A percentile compares a stretch with the other conserved stretches of the same genome.
Evolutionary conservation across 2,888 invertebrate genomes (phyloP).

Genomic region (Baronia brevicornis): DNA sequence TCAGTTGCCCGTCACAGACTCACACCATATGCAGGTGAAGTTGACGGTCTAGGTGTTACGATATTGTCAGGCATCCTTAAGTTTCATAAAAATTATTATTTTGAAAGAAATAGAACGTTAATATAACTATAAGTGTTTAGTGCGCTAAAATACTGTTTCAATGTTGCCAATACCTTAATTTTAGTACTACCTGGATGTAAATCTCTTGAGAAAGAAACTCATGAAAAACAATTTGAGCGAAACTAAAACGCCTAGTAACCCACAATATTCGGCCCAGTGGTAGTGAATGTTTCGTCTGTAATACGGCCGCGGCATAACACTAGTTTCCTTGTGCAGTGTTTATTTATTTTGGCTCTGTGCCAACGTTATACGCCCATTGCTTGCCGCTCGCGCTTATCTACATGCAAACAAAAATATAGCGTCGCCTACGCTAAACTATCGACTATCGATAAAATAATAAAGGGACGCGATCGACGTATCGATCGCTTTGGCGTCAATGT

Average conservation of each 20-base stretch:
- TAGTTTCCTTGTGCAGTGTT: slow-evolving; percentile 75
- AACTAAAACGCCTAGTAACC: slow-evolving; percentile 62
- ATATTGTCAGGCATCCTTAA: too few relatives aligned
- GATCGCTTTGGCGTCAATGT: slow-evolving; percentile 38
- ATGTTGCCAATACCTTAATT: too few relatives aligned
- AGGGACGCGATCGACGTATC: slow-evolving; percentile 44
- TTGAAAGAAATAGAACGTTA: too few relatives aligned
- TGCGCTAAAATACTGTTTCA: too few relatives aligned
- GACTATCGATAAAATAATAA: slow-evolving; percentile 48
- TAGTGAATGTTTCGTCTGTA: slow-evolving; percentile 74
- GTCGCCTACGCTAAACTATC: slow-evolving; percentile 50
- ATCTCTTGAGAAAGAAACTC: not conserved
- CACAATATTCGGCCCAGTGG: slow-evolving; percentile 70
- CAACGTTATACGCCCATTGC: slow-evolving; percentile 66
- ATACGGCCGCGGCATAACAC: slow-evolving; percentile 74
- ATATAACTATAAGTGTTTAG: too few relatives aligned
- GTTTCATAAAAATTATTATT: too few relatives aligned
- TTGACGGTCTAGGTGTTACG: too few relatives aligned
- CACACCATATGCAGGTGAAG: too few relatives aligned
- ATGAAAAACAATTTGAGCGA: slow-evolving; percentile 22
- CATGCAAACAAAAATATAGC: slow-evolving; percentile 54
- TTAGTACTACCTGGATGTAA: too few relatives aligned
- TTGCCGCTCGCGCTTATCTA: slow-evolving; percentile 47
- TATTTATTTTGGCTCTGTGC: slow-evolving; percentile 68
- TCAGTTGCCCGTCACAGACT: too few relatives aligned